These are phyloP conservation scores for Notospermus geniculatus DNA, from an alignment of 1,140 invertebrate genomes.

Conservation along the genomic window DNA sequence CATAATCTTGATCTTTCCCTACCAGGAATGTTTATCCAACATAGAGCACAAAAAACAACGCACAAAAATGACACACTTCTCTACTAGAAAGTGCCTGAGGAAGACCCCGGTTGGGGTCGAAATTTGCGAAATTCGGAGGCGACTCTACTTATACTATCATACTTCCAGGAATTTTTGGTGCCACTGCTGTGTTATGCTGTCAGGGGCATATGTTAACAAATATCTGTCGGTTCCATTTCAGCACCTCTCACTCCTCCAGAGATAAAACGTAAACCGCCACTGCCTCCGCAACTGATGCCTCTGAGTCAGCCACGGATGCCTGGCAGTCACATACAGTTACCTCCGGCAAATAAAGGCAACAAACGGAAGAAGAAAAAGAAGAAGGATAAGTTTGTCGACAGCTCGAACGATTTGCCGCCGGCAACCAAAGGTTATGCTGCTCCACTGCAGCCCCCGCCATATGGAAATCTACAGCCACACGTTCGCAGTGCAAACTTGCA, in stretches of 20 bases:
- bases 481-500: slow-evolving; percentile 3
- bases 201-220: too few species aligned
- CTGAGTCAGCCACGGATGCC: slow-evolving; percentile 6
- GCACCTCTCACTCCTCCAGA: slow-evolving; percentile 2
- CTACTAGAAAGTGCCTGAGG: too few species aligned
- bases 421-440: slow-evolving; percentile 5
- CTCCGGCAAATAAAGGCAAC: slow-evolving; percentile 3
- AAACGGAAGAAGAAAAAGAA: slow-evolving; percentile 10
- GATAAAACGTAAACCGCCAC: neutral
- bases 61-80: too few species aligned
- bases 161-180: too few species aligned
- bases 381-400: neutral
- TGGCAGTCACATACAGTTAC: slow-evolving; percentile 7
- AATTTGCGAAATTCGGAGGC: too few species aligned
- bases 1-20: too few species aligned
- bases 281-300: slow-evolving; percentile 8
- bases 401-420: neutral
- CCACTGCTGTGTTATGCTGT: too few species aligned
- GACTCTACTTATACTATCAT: too few species aligned
- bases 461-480: neutral
- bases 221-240: neutral
- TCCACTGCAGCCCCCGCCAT: neutral
- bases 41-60: too few species aligned
- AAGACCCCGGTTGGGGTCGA: too few species aligned
- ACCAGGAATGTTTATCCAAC: too few species aligned